phyloP scores from a whole-genome alignment of 2,113 vertebrate genomes.

The Monopterus albus region DNA sequence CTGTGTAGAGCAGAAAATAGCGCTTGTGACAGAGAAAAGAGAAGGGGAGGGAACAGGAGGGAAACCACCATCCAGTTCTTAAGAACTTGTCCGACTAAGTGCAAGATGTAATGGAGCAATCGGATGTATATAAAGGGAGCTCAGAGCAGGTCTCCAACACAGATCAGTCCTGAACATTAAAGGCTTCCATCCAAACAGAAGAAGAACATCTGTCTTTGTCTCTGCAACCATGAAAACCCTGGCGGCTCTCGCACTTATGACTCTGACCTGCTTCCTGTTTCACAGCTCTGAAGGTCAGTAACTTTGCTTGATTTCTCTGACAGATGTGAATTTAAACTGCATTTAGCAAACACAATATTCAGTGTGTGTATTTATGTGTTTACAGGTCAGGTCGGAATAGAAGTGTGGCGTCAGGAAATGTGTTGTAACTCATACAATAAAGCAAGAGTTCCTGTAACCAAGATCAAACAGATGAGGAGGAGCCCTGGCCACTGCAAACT shows the following conservation, averaged over 20 bases:
- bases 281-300: constrained; percentile 20
- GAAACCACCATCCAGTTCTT: not conserved
- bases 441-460: fast-evolving
- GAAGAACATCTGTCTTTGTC: not conserved
- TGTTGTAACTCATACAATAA: too few species aligned
- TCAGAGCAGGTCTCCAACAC: not conserved
- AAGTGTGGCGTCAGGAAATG: too few species aligned
- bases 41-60: not conserved
- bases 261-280: constrained; percentile 19
- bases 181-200: not conserved
- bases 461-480: fast-evolving
- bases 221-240: not conserved
- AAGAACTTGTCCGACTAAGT: fast-evolving
- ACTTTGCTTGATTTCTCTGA: not conserved
- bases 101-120: fast-evolving
- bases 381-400: fast-evolving
- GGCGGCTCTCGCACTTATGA: not conserved
- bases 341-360: not conserved
- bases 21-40: too few species aligned
- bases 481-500: fast-evolving
- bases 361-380: not conserved
- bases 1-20: not conserved
- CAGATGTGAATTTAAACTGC: not conserved
- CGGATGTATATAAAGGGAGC: not conserved
- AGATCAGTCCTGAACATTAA: constrained; percentile 10